Evolutionary conservation across 2,888 invertebrate genomes (phyloP).

Genomic region (Arrhopalites spinosus): DNA sequence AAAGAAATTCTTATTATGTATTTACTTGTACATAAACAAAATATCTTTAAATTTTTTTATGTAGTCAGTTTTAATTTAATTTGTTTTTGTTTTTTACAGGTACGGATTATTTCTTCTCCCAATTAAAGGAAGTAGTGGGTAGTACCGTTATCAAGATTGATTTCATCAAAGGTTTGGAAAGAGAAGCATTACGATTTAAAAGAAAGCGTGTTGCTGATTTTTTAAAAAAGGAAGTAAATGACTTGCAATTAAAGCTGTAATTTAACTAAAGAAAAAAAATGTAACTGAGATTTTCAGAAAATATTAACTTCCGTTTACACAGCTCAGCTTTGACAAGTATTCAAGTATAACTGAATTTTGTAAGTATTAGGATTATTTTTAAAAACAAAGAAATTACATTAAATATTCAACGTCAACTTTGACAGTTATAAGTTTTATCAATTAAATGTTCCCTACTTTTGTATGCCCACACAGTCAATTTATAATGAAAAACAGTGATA

Average conservation of each 20-base stretch:
- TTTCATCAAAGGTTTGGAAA: conserved; percentile 52
- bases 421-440: not conserved
- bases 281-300: conserved; percentile 60
- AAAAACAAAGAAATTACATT: not conserved
- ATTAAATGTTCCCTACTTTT: too few species aligned
- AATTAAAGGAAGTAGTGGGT: conserved; percentile 51
- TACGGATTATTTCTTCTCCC: conserved; percentile 49
- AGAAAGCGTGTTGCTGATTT: conserved; percentile 71
- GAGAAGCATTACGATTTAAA: conserved; percentile 77
- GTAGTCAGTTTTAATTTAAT: not conserved
- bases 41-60: not conserved
- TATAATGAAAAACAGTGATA: too few species aligned
- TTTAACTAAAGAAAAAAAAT: too few species aligned
- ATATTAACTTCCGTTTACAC: not conserved
- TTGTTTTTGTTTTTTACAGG: conserved; percentile 44
- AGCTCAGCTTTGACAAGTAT: conserved; percentile 1
- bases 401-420: not conserved
- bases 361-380: not conserved
- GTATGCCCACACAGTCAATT: too few species aligned
- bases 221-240: too few species aligned
- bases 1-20: too few species aligned
- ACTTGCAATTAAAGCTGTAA: too few species aligned
- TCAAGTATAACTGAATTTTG: not conserved
- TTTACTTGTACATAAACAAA: too few species aligned
- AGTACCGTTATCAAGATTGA: conserved; percentile 51